A percentile compares a stretch with the other conserved stretches of the same genome.
Evolutionary conservation across 2,888 invertebrate genomes (phyloP).

Genomic region (Caenorhabditis sulstoni): DNA sequence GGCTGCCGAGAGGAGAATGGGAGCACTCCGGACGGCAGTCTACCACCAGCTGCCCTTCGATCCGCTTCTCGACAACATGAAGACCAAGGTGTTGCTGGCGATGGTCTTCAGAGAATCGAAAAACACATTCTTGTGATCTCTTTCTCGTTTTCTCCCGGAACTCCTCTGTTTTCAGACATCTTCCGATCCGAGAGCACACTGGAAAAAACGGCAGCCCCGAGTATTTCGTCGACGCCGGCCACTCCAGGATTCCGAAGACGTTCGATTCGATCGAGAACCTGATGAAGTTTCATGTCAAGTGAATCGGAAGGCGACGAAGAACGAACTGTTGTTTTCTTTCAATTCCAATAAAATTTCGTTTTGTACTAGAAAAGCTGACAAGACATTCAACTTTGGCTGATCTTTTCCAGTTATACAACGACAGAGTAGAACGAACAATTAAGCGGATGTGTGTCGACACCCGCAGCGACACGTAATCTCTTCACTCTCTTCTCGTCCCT

Average conservation of each 20-base stretch:
- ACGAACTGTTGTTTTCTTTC: background rate
- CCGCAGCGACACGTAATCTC: slow-evolving; percentile 32
- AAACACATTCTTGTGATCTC: background rate
- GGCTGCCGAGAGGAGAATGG: slow-evolving; percentile 12
- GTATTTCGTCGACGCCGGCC: slow-evolving; percentile 28
- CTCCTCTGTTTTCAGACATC: slow-evolving; percentile 18
- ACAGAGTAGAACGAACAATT: slow-evolving; percentile 25
- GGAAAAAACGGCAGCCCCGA: background rate
- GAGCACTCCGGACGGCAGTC: background rate
- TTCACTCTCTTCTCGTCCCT: background rate
- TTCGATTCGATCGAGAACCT: slow-evolving; percentile 16
- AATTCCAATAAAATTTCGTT: background rate
- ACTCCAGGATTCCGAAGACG: background rate
- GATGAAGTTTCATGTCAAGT: slow-evolving; percentile 1
- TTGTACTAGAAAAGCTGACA: background rate
- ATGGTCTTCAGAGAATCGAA: slow-evolving; percentile 9
- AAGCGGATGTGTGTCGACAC: slow-evolving; percentile 48
- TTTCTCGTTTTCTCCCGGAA: background rate
- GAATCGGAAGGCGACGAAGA: background rate
- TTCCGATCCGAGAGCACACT: slow-evolving; percentile 13
- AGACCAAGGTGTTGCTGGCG: slow-evolving; percentile 7
- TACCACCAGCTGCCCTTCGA: slow-evolving; percentile 25
- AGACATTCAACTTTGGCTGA: background rate
- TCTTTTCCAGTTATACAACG: background rate
- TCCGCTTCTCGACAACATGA: slow-evolving; percentile 24